These are phyloP conservation scores for Sinocyclocheilus grahami DNA, from an alignment of 2,113 vertebrate genomes.

Conservation along the genomic window DNA sequence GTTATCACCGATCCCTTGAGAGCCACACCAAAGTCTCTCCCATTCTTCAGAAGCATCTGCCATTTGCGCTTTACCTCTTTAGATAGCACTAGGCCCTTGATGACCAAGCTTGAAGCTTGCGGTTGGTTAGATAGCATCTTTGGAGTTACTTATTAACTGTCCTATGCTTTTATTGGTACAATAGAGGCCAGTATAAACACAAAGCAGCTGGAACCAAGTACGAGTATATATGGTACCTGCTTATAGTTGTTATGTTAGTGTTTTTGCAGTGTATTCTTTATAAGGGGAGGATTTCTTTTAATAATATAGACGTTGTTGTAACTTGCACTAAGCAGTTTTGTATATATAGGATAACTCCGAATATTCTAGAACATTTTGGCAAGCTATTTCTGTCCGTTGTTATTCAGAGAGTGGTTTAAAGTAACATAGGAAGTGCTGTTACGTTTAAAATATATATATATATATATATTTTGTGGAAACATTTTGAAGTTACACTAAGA, in stretches of 20 bases:
- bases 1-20: constrained; percentile 13
- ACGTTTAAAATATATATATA: background rate
- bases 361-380: constrained; percentile 13
- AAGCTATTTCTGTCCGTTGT: constrained; percentile 15
- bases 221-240: constrained; percentile 32
- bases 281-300: background rate
- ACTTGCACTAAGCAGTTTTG: constrained; percentile 28
- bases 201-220: constrained; percentile 17
- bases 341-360: constrained; percentile 3
- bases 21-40: constrained; percentile 44
- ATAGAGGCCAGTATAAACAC: constrained; percentile 44
- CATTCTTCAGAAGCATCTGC: constrained; percentile 16
- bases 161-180: background rate
- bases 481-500: constrained; percentile 34
- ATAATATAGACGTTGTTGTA: constrained; percentile 29
- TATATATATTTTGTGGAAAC: constrained; percentile 44
- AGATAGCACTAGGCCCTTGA: constrained; percentile 29
- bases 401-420: constrained; percentile 25
- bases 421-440: background rate
- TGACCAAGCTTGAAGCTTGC: background rate
- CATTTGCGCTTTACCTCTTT: constrained; percentile 4
- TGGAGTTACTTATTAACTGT: no score
- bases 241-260: background rate
- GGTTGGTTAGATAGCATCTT: no score
- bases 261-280: constrained; percentile 18